phyloP scores from a whole-genome alignment of 2,113 vertebrate species.

The Boulengeromyrus knoepffleri region DNA sequence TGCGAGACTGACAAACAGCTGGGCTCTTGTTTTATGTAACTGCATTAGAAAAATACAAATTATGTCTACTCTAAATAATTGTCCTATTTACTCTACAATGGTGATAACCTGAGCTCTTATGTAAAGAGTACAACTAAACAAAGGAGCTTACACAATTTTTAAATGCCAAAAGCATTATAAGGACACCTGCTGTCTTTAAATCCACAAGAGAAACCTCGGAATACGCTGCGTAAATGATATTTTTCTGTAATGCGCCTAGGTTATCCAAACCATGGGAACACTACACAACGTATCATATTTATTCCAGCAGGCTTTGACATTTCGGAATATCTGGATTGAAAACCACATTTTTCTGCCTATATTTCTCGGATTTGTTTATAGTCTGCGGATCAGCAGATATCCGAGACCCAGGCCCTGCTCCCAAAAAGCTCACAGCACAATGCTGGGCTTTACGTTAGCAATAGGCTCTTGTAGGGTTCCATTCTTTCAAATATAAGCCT shows the following conservation, averaged over 20 bases:
- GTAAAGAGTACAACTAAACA: background rate
- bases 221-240: background rate
- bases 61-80: background rate
- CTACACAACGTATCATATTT: background rate
- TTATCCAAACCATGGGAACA: background rate
- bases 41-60: background rate
- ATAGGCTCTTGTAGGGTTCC: background rate
- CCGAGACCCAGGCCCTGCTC: background rate
- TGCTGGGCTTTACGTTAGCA: background rate
- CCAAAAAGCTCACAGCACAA: background rate
- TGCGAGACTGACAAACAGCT: background rate
- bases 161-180: slow-evolving; percentile 1
- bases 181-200: background rate
- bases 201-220: background rate
- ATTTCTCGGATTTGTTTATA: background rate
- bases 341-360: background rate
- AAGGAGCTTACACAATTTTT: background rate
- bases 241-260: background rate
- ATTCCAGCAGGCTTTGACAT: background rate
- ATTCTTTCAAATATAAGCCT: background rate
- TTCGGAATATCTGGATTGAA: background rate
- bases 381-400: background rate
- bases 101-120: background rate
- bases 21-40: slow-evolving; percentile 5
- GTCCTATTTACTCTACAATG: background rate